A percentile compares a stretch with the other conserved stretches of the same genome.
Conservation (phyloP, 2,888 invertebrate genomes). For the Globia sparganii region DNA sequence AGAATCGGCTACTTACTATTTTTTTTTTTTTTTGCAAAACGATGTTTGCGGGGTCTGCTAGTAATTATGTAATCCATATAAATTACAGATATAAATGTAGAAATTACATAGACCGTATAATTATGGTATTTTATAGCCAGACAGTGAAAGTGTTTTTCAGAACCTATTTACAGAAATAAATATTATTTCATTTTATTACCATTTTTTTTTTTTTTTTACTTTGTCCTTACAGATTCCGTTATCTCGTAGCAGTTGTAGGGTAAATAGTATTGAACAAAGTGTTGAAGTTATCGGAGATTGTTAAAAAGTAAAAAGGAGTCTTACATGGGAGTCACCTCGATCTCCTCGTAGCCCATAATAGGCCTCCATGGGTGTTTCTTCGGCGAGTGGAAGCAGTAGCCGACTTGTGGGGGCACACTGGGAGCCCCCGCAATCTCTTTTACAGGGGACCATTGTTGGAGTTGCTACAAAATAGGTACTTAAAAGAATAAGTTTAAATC, state of each 20-base stretch:
- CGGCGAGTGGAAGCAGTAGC: conserved; percentile 93
- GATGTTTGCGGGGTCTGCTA: too few relatives aligned
- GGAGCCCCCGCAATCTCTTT: conserved; percentile 92
- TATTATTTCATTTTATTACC: too few relatives aligned
- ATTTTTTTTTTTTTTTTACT: not conserved
- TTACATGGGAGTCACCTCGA: conserved; percentile 94
- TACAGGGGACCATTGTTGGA: conserved; percentile 94
- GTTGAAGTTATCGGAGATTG: not conserved
- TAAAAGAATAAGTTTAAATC: not conserved
- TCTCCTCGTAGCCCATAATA: conserved; percentile 94
- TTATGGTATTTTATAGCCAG: too few relatives aligned
- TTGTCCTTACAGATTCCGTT: not conserved
- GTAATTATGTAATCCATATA: not conserved
- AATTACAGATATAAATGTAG: not conserved
- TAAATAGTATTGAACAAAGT: too few relatives aligned
- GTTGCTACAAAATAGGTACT: conserved; percentile 91
- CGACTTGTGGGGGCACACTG: conserved; percentile 91
- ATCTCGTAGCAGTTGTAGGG: not conserved
- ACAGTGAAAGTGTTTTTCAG: too few relatives aligned
- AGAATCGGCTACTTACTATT: too few relatives aligned
- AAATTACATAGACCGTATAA: not conserved
- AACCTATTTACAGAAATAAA: too few relatives aligned
- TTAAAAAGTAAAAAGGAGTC: conserved; percentile 30
- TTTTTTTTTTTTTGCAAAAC: too few relatives aligned
- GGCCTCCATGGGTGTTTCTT: conserved; percentile 95